phyloP scores from a whole-genome alignment of 2,113 vertebrate species.

The Holacanthus passer region DNA sequence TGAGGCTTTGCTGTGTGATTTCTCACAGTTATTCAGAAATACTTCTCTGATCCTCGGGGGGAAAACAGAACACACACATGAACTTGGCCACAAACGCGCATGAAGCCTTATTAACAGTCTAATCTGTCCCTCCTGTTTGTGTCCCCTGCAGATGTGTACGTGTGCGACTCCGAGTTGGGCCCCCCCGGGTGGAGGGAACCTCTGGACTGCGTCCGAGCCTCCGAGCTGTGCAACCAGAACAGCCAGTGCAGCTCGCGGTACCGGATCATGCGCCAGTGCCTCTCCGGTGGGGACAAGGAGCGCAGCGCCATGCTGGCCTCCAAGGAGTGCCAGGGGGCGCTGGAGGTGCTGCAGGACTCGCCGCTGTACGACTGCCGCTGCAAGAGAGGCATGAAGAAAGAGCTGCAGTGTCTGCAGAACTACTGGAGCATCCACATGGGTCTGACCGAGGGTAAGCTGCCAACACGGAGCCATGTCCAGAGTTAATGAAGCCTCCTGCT shows the following conservation, averaged over 20 bases:
- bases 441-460: conserved; percentile 88
- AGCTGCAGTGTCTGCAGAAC: conserved; percentile 95
- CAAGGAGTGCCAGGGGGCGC: conserved; percentile 92
- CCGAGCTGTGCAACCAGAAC: conserved; percentile 92
- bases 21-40: too few relatives aligned
- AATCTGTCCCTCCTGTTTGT: neutral
- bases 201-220: conserved; percentile 94
- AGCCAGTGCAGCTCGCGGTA: conserved; percentile 93
- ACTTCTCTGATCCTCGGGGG: too few relatives aligned
- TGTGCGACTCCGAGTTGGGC: conserved; percentile 79
- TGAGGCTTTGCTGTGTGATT: too few relatives aligned
- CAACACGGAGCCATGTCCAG: neutral
- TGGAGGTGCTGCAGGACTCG: conserved; percentile 95
- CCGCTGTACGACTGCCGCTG: conserved; percentile 93
- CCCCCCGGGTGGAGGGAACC: conserved; percentile 88
- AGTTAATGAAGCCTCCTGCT: conserved; percentile 34
- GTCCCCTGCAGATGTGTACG: conserved; percentile 83
- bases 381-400: conserved; percentile 95
- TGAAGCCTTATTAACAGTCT: neutral
- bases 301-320: conserved; percentile 93
- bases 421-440: conserved; percentile 98
- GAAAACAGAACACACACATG: too few relatives aligned
- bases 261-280: conserved; percentile 95
- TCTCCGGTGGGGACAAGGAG: conserved; percentile 91
- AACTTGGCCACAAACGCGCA: neutral